Evolutionary conservation across 1,140 invertebrate species (phyloP).

Genomic region (Dreissena rostriformis): DNA sequence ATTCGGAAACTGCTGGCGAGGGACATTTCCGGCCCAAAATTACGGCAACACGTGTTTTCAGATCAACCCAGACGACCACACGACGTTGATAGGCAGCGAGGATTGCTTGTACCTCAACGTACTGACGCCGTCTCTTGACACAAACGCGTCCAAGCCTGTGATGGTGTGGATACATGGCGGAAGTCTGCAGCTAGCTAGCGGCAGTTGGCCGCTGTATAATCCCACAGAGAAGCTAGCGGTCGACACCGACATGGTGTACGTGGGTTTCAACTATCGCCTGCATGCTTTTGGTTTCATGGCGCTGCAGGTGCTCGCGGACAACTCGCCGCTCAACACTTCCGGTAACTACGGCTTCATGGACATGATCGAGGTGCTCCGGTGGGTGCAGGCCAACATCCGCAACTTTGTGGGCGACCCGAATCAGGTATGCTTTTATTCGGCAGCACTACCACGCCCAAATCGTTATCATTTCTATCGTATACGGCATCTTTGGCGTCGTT

Average conservation of each 20-base stretch:
- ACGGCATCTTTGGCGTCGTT: too few relatives aligned
- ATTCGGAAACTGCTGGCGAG: constrained; percentile 22
- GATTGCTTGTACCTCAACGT: constrained; percentile 75
- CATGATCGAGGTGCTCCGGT: constrained; percentile 46
- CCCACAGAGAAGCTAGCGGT: constrained; percentile 53
- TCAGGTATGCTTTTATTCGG: constrained; percentile 35
- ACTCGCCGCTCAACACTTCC: constrained; percentile 85
- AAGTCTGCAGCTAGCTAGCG: constrained; percentile 86
- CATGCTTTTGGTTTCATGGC: constrained; percentile 90
- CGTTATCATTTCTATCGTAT: too few relatives aligned
- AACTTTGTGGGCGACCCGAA: constrained; percentile 60
- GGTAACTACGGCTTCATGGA: constrained; percentile 67
- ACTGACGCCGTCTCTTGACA: constrained; percentile 68
- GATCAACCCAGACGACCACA: background rate
- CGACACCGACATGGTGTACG: constrained; percentile 94
- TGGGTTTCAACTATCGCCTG: constrained; percentile 91
- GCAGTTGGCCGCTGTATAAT: constrained; percentile 23
- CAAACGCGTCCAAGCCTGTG: constrained; percentile 82
- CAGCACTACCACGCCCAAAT: too few relatives aligned
- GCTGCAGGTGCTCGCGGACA: constrained; percentile 86
- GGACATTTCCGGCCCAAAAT: constrained; percentile 8
- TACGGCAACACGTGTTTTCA: constrained; percentile 40
- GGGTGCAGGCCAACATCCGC: constrained; percentile 60
- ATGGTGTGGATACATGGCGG: constrained; percentile 95
- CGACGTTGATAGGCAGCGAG: constrained; percentile 62